Evolutionary conservation across 2,797 vertebrate genomes (phyloP), one percentile per base, ranked within the genome.

Genomic region (Platyrinchus mystaceus): DNA sequence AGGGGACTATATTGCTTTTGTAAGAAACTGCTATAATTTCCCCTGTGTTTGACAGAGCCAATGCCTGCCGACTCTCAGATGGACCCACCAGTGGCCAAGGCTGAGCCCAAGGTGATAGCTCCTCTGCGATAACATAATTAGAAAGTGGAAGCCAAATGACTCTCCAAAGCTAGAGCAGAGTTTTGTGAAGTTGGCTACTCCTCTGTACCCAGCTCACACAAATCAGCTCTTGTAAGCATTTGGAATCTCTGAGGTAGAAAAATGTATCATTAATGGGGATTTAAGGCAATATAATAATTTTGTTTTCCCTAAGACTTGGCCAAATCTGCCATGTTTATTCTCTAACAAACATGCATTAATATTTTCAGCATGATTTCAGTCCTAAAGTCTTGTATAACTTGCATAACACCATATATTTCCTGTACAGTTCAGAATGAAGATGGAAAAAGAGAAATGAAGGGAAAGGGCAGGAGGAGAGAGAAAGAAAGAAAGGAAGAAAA

Each of bases 401-500:
- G 12, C 19, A 27, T 32, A 41, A 34, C 5, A 27, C 30, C 10
- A 53, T 30, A 26, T 71, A 21, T 16, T 60, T 73, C 13, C 53
- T 30, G n/a, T 10, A 23, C 5, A 55, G 12, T 37, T 79, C 71
- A 39, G 26, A 68, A 56, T 39, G 19, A 56, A 79, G 41, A 37
- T 34, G 3, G 5, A 5, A 5, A 52, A 49, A 77, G 7, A 52
- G 66, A 79, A 87, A 32, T 9, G 1, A 62, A 63, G 27, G 10
- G 12, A 82, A 24, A 58, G 5, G 5, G 4, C 17, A 67, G 8
- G 26, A 18, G 4, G 4, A 36, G 5, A 30, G 6, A 6, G 3
- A 12, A 2, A 1, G 7, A 12, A 15, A 39, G 2, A 62, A 17
- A 27, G 2, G 19, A 70, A 26, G 0, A 50, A 46, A 53, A 3